These are phyloP conservation scores for Nephrotoma appendiculata DNA, from an alignment of 2,888 invertebrate genomes.

Conservation along the genomic window DNA sequence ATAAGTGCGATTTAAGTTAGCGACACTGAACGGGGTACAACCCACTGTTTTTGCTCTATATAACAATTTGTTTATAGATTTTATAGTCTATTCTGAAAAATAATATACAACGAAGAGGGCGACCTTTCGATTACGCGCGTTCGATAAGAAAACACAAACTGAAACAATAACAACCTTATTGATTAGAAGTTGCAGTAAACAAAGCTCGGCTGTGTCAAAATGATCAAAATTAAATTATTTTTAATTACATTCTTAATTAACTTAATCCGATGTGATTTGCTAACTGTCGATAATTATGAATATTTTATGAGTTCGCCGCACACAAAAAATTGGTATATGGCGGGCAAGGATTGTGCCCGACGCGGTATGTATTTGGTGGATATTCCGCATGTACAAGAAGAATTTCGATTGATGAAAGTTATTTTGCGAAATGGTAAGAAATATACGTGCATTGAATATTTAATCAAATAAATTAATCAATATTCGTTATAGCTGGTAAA, in stretches of 20 bases:
- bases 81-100: neutral
- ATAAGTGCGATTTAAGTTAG: neutral
- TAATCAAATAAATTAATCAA: neutral
- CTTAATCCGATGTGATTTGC: neutral
- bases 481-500: neutral
- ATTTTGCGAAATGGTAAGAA: neutral
- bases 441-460: neutral
- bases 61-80: neutral
- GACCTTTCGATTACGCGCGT: neutral
- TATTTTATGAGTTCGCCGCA: neutral
- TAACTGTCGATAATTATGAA: neutral
- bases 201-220: neutral
- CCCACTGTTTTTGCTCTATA: neutral
- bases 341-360: neutral
- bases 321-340: neutral
- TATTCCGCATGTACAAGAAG: neutral
- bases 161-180: neutral
- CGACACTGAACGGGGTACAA: neutral
- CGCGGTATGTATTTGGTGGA: neutral
- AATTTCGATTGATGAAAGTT: neutral
- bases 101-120: neutral
- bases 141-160: neutral
- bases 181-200: neutral
- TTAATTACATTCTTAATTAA: neutral
- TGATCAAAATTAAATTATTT: neutral